Evolutionary conservation across 2,888 invertebrate species (phyloP).

Genomic region (Odontomyia ornata): DNA sequence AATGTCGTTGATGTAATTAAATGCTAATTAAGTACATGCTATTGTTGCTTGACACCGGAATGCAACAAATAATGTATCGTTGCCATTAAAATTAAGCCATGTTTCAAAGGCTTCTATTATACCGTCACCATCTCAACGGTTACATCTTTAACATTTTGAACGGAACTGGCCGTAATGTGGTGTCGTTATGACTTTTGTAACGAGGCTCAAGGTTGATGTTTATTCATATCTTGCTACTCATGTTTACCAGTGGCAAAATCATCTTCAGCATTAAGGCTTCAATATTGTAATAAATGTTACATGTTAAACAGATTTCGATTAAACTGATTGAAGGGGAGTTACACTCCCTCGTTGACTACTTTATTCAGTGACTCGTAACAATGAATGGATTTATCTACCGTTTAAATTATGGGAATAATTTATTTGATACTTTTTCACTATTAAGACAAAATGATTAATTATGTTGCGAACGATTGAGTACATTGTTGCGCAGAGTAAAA

Average conservation of each 20-base stretch:
- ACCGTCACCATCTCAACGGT: background rate
- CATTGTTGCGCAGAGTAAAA: slow-evolving; percentile 34
- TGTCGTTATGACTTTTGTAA: slow-evolving; percentile 24
- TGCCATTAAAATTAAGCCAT: slow-evolving; percentile 22
- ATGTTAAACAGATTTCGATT: slow-evolving; percentile 23
- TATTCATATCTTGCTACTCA: background rate
- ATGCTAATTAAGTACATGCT: slow-evolving; percentile 40
- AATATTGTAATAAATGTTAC: background rate
- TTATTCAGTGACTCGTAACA: background rate
- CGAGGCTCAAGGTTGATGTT: slow-evolving; percentile 1
- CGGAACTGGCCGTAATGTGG: slow-evolving; percentile 20
- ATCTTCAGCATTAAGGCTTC: background rate
- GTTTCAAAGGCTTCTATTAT: background rate
- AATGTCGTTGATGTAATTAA: slow-evolving; percentile 35
- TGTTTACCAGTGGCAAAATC: background rate
- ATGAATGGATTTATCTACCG: background rate
- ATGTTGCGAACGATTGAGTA: background rate
- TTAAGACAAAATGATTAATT: slow-evolving; percentile 34
- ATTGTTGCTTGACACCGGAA: background rate
- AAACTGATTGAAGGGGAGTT: no score
- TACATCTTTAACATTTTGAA: slow-evolving; percentile 24
- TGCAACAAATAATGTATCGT: slow-evolving; percentile 1
- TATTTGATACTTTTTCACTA: background rate
- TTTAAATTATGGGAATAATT: background rate
- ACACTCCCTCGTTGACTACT: background rate